A percentile compares a stretch with the other conserved stretches of the same genome.
Conservation (phyloP, 2,113 vertebrate genomes). For the Dasyurus viverrinus region DNA sequence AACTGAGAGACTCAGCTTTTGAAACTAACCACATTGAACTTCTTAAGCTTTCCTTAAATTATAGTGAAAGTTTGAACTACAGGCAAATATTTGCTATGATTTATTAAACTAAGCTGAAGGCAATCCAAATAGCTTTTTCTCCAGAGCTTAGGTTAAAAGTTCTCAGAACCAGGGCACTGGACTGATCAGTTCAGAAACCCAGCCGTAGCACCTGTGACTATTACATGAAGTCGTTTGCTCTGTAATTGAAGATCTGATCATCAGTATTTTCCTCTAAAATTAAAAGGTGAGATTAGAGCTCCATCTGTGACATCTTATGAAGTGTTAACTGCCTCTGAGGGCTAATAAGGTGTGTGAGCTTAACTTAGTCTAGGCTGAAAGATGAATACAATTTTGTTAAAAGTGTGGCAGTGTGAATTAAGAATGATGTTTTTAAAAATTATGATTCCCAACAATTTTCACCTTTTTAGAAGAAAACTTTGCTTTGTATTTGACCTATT, state of each 20-base stretch:
- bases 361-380: conserved; percentile 12
- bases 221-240: background rate
- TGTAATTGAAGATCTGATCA: background rate
- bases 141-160: background rate
- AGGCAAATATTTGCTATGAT: conserved; percentile 38
- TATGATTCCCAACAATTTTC: conserved; percentile 15
- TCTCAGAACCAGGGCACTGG: background rate
- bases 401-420: conserved; percentile 21
- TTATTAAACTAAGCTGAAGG: conserved; percentile 52
- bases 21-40: conserved; percentile 40
- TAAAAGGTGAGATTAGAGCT: background rate
- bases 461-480: background rate
- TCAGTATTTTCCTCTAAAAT: background rate
- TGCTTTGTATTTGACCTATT: conserved; percentile 18
- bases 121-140: background rate
- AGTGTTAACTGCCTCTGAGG: background rate
- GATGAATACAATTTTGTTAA: conserved; percentile 36
- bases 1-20: conserved; percentile 45
- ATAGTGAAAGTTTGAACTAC: conserved; percentile 54
- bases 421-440: conserved; percentile 38
- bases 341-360: conserved; percentile 12
- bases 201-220: background rate
- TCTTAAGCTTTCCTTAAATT: conserved; percentile 49
- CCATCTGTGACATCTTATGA: background rate
- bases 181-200: background rate